Percentiles rank a stretch among this genome's conserved stretches.
Evolutionary conservation across 2,888 invertebrate genomes (phyloP).

Genomic region (Drosophila stalkeri): DNA sequence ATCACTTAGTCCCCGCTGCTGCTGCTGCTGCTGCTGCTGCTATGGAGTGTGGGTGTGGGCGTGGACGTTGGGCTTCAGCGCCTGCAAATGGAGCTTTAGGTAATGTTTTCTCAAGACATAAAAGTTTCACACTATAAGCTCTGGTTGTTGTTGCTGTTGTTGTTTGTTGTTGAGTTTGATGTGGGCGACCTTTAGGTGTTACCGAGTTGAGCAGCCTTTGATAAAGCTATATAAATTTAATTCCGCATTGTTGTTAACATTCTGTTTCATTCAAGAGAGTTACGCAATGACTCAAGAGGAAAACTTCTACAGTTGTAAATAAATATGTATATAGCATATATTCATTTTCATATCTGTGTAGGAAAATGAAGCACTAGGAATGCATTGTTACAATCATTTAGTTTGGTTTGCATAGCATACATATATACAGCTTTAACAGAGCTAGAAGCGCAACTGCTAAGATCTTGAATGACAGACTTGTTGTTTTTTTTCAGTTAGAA

Average conservation of each 20-base stretch:
- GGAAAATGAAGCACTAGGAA: too few relatives aligned
- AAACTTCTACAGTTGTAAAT: neutral
- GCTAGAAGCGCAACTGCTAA: too few relatives aligned
- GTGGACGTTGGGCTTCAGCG: slow-evolving; percentile 4
- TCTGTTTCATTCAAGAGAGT: neutral
- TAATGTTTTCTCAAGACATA: slow-evolving; percentile 72
- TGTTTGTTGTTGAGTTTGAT: slow-evolving; percentile 30
- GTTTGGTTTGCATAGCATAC: too few relatives aligned
- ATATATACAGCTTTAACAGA: too few relatives aligned
- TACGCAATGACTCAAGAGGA: neutral
- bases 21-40: slow-evolving; percentile 6
- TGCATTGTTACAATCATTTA: too few relatives aligned
- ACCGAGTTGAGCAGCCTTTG: slow-evolving; percentile 32
- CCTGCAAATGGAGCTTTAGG: slow-evolving; percentile 60
- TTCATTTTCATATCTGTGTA: neutral
- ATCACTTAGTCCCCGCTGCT: slow-evolving; percentile 40
- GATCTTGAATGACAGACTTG: too few relatives aligned
- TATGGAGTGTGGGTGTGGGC: slow-evolving; percentile 13
- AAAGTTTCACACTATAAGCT: slow-evolving; percentile 69
- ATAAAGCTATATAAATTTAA: slow-evolving; percentile 43
- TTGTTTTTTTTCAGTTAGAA: too few relatives aligned
- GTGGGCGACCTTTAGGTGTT: slow-evolving; percentile 20
- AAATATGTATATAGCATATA: neutral
- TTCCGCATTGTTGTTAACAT: slow-evolving; percentile 29
- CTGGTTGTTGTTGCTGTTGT: slow-evolving; percentile 20